Conservation (phyloP, 1,140 invertebrate species). For the Zaprionus taronus region DNA sequence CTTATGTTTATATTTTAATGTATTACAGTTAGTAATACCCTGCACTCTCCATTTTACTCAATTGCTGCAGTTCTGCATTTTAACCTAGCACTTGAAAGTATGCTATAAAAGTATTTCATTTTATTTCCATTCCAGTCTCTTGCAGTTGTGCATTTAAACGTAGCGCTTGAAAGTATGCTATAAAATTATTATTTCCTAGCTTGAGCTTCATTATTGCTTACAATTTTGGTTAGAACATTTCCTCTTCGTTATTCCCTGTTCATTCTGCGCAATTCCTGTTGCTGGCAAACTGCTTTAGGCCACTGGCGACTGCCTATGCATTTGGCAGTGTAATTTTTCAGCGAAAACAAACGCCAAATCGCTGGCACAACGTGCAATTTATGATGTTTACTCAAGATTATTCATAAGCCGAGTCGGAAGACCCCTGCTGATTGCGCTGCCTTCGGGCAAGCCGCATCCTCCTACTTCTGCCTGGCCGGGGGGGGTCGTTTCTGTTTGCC, state of each 20-base stretch:
- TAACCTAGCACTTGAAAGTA: not conserved
- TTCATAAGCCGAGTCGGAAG: constrained; percentile 57
- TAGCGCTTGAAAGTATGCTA: not conserved
- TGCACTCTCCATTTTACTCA: too few relatives aligned
- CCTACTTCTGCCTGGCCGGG: not conserved
- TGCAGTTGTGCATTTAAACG: not conserved
- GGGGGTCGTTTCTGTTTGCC: constrained; percentile 22
- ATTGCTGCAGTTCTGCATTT: not conserved
- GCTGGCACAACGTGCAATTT: constrained; percentile 69
- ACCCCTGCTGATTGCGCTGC: constrained; percentile 25
- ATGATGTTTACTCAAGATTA: constrained; percentile 81
- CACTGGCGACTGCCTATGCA: constrained; percentile 57
- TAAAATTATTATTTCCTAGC: not conserved
- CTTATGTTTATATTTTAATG: not conserved
- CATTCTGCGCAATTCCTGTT: constrained; percentile 22
- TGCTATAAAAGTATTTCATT: not conserved
- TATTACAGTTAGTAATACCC: not conserved
- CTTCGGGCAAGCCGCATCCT: not conserved
- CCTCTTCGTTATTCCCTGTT: constrained; percentile 16
- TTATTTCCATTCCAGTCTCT: too few relatives aligned
- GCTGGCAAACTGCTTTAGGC: constrained; percentile 44
- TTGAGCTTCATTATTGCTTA: not conserved
- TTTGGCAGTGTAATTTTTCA: constrained; percentile 79
- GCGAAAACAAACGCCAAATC: constrained; percentile 56
- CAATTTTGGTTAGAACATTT: constrained; percentile 21